phyloP scores from a whole-genome alignment of 1,140 invertebrate species.

The Parasteatoda tepidariorum region DNA sequence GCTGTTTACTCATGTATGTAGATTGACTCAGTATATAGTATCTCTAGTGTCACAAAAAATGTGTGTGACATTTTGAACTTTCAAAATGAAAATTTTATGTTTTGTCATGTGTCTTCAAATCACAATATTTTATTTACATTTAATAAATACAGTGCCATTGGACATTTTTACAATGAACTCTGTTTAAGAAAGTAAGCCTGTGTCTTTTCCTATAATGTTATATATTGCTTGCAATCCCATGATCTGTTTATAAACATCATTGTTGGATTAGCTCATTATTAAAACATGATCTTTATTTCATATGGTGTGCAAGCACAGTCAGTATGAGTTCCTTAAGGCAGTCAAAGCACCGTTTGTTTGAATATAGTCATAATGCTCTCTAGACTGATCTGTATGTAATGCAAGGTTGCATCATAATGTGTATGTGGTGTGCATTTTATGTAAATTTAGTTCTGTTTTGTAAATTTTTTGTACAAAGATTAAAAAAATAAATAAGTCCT shows the following conservation, averaged over 20 bases:
- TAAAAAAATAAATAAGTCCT: conserved; percentile 23
- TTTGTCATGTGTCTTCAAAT: conserved; percentile 49
- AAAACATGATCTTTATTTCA: conserved; percentile 25
- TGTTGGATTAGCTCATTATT: conserved; percentile 40
- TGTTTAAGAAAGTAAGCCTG: conserved; percentile 25
- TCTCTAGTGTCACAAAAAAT: conserved; percentile 46
- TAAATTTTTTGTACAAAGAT: conserved; percentile 60
- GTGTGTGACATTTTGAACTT: conserved; percentile 43
- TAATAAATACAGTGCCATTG: conserved; percentile 59
- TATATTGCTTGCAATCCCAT: conserved; percentile 27
- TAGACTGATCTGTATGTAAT: conserved; percentile 36
- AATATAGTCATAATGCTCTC: conserved; percentile 35
- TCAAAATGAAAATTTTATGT: conserved; percentile 53
- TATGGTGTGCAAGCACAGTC: conserved; percentile 53
- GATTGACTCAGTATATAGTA: conserved; percentile 55
- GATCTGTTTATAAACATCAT: conserved; percentile 30
- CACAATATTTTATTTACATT: conserved; percentile 59
- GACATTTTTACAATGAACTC: conserved; percentile 47
- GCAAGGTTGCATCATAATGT: conserved; percentile 20
- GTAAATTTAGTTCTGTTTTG: conserved; percentile 48
- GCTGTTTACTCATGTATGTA: conserved; percentile 51
- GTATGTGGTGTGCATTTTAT: conserved; percentile 43
- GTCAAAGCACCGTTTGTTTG: conserved; percentile 50
- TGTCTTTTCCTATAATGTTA: conserved; percentile 42
- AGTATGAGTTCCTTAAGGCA: conserved; percentile 49